Base-by-base conservation (phyloP, 2,113 vertebrate genomes). In the Halcyon senegalensis region DNA sequence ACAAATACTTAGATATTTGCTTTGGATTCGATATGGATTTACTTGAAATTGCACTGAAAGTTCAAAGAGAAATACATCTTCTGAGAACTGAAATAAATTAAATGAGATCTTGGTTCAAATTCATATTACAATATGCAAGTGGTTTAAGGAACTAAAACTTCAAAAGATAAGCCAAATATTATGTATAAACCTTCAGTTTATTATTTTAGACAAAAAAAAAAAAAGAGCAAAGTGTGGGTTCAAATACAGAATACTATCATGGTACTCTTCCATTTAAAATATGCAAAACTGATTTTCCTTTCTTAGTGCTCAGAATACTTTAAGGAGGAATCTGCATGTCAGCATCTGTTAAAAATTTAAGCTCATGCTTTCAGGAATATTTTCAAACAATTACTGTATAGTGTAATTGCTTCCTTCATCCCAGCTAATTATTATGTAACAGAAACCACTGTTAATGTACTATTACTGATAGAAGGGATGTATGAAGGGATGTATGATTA, bases 341-440 rank as follows among this genome's bases (percentile, higher is more conserved):
- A 69, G 25, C 16, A 66, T 85, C 60, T 48, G 15, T 59, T 95
- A 66, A 94, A 94, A 94, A 84, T 73, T 76, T 77, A 70, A 93
- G 24, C 15, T 88, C 4, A 30, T 87, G 6, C 9, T 87, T 94
- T 63, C 35, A 74, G 62, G 51, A 87, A 90, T 13, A 86, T 93
- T 94, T 85, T 27, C 1, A 58, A 74, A 94, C 8, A 91, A 69
- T 60, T 85, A 6, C 10, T 85, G 16, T 63, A n/a, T 64, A 41
- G 30, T 81, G 13, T 75, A 81, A 58, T 93, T 79, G 11, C 28
- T 95, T 95, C 30, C 44, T 95, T 82, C 24, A 79, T 10, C 12
- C 21, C 10, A 58, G 15, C n/a, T 84, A 43, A 60, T 89, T 84
- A 37, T 43, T 80, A 25, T 77, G n/a, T 92, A n/a, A 70, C 58